Base-by-base conservation (phyloP, 1,140 invertebrate species). In the Hypsibius dujardini region DNA sequence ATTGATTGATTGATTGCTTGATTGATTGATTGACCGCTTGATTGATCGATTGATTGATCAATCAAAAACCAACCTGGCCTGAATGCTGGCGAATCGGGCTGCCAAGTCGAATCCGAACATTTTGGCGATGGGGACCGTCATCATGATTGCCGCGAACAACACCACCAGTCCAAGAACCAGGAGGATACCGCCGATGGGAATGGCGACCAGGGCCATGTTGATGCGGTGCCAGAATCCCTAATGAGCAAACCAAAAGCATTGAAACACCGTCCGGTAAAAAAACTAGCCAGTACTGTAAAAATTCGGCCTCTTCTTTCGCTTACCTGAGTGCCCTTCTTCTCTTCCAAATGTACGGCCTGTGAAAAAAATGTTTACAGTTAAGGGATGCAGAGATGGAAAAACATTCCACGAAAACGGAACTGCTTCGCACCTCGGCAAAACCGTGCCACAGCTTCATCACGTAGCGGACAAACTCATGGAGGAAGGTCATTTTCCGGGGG, bases 141-240 rank as follows among this genome's bases (percentile, higher is more conserved):
- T 7, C 7, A 56, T 7, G 7, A 56, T 7, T n/a, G 50, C 50
- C 7, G 50, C 50, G 50, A 56, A 7, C 50, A 56, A n/a, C 7
- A n/a, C 50, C 7, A 56, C 50, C 7, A 56, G 7, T n/a, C 7
- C 50, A 7, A 56, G 50, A 7, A n/a, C 50, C 7, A n/a, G 7
- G 7, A 56, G n/a, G n/a, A 56, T 56, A 7, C 50, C 50, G 50
- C 50, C 50, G n/a, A 56, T 56, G 50, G 50, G 50, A 56, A 56
- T 56, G 7, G 50, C 50, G 50, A 56, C n/a, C 50, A 56, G 50
- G 50, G 7, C 7, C 50, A n/a, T 56, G 7, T 56, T 7, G n/a
- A 56, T 56, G 50, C 50, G 7, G 50, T 56, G 50, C 50, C 50
- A 56, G n/a, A 56, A 56, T 56, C 50, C 50, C n/a, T 56, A 7